Evolutionary conservation across 2,797 vertebrate species (phyloP), one percentile per base, ranked within the genome.

Genomic region (Halcyon badia): DNA sequence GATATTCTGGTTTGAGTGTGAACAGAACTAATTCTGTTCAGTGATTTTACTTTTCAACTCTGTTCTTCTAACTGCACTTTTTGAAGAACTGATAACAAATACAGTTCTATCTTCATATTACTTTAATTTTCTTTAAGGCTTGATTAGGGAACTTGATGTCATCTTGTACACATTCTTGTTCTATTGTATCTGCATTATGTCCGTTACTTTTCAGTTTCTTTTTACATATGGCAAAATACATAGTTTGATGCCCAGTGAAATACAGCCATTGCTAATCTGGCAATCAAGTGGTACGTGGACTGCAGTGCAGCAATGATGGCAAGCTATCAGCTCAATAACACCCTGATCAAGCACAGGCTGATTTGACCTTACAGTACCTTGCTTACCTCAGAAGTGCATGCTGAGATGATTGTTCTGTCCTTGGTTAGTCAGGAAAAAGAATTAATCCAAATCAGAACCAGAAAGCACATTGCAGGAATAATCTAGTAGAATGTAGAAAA

Each of bases 131-230:
- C n/a, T 51, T 48, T 14, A 30, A 65, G 33, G 14, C 61, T 94
- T 94, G 20, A 4, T 78, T 83, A 37, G 41, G 26, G 12, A 7
- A 60, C 73, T 88, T 52, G 37, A 44, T 72, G 11, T 51, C 51
- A 48, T 37, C 21, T 16, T 64, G 46, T 51, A 48, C 11, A 30
- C 3, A 1, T 57, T 5, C 31, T 56, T 71, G 15, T 82, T 69
- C 54, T 58, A 14, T 66, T 77, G 6, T 80, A 49, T 54, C 24
- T 62, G 2, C 61, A 39, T 61, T 15, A 11, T 20, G 8, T 56
- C 54, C 18, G 3, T 72, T 87, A 61, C 51, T 94, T 85, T 73
- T 48, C n/a, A 57, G 21, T 83, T 90, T 91, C 51, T 95, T 93
- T 83, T 69, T 42, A 75, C 11, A 16, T 91, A 85, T 87, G 44